A percentile compares a stretch with the other conserved stretches of the same genome.
phyloP scores from a whole-genome alignment of 2,797 vertebrate genomes.

The Urosaurus nigricauda region DNA sequence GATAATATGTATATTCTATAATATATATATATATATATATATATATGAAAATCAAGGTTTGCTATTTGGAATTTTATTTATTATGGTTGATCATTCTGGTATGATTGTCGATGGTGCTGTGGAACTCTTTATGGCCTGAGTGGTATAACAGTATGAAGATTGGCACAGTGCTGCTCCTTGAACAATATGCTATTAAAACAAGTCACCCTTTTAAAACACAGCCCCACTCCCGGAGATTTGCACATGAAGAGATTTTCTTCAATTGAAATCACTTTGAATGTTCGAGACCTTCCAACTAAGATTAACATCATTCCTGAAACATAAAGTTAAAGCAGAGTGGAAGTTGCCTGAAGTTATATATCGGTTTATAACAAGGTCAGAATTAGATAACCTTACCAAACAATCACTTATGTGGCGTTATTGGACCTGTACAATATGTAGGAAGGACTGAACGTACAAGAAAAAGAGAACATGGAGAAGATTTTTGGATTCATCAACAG shows the following conservation, averaged over 20 bases:
- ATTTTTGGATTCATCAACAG: conserved; percentile 94
- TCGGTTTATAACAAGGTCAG: conserved; percentile 84
- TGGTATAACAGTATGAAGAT: conserved; percentile 89
- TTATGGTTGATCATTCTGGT: conserved; percentile 92
- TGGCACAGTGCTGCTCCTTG: conserved; percentile 88
- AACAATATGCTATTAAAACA: conserved; percentile 87
- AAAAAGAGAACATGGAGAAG: conserved; percentile 86
- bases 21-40: too few relatives aligned
- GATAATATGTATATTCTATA: too few relatives aligned
- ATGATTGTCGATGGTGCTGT: conserved; percentile 91
- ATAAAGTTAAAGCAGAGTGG: conserved; percentile 88
- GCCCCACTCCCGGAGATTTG: conserved; percentile 84
- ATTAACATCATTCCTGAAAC: conserved; percentile 87
- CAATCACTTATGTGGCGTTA: conserved; percentile 87
- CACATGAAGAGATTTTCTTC: conserved; percentile 84
- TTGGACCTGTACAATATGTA: conserved; percentile 91
- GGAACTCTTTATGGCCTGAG: conserved; percentile 91
- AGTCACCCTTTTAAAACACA: conserved; percentile 86
- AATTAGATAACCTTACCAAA: conserved; percentile 81
- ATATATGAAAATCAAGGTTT: too few relatives aligned
- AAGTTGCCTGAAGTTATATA: conserved; percentile 87
- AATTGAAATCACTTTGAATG: conserved; percentile 90
- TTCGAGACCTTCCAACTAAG: conserved; percentile 83
- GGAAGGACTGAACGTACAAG: conserved; percentile 89
- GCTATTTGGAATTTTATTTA: too few relatives aligned